These are phyloP conservation scores for Rhodinocichla rosea DNA, from an alignment of 2,113 vertebrate genomes.

Conservation along the genomic window DNA sequence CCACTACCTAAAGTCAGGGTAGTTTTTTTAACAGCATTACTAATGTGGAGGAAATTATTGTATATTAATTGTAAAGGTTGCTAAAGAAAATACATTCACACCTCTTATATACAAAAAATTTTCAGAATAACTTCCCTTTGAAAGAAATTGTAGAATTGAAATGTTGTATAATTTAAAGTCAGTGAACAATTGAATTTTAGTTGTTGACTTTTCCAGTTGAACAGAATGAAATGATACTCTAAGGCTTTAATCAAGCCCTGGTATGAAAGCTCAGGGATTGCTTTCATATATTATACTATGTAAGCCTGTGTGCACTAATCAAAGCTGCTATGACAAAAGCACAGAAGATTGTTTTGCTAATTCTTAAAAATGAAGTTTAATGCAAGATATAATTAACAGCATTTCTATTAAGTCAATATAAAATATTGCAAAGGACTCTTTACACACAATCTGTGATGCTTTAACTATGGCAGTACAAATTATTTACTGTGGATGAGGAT, in stretches of 20 bases:
- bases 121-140: background rate
- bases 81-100: background rate
- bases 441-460: background rate
- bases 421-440: background rate
- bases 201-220: slow-evolving; percentile 3
- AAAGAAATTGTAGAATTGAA: background rate
- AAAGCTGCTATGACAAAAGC: background rate
- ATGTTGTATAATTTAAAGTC: background rate
- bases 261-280: background rate
- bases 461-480: background rate
- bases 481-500: background rate
- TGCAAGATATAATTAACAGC: background rate
- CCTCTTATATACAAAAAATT: background rate
- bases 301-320: background rate
- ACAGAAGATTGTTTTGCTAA: background rate
- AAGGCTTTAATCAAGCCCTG: background rate
- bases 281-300: background rate
- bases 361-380: background rate
- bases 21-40: background rate
- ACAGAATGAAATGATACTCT: background rate
- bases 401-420: background rate
- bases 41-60: background rate
- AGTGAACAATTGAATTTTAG: background rate
- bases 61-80: background rate
- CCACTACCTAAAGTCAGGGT: background rate